A percentile compares a stretch with the other conserved stretches of the same genome.
These are phyloP conservation scores for Pristionchus mayeri DNA, from an alignment of 2,888 invertebrate species.

Conservation along the genomic window DNA sequence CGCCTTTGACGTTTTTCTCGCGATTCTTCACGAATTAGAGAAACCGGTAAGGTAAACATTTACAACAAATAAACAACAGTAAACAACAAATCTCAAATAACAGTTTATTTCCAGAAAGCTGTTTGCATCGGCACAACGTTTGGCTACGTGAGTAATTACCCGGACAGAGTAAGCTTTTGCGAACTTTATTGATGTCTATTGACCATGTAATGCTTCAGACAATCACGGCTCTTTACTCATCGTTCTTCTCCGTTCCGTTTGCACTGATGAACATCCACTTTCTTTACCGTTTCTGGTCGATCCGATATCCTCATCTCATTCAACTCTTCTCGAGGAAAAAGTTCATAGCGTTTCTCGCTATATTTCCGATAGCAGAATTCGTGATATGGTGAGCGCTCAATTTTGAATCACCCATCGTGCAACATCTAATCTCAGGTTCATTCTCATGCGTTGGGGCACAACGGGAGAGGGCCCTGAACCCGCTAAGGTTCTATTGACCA, in stretches of 20 bases:
- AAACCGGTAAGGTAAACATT: too few species aligned
- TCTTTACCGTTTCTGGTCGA: not conserved
- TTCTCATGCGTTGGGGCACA: not conserved
- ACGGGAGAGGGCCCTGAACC: not conserved
- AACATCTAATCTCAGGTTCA: not conserved
- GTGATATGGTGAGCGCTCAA: not conserved
- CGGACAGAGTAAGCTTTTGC: too few species aligned
- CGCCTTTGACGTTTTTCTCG: too few species aligned
- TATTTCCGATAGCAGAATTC: not conserved
- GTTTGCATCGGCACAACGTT: too few species aligned
- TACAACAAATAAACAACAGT: too few species aligned
- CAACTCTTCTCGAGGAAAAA: not conserved
- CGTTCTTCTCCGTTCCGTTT: not conserved
- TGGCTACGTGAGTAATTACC: too few species aligned
- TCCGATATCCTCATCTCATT: not conserved
- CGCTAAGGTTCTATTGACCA: not conserved
- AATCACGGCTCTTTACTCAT: not conserved
- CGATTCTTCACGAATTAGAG: too few species aligned
- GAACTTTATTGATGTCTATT: too few species aligned
- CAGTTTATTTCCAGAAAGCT: too few species aligned
- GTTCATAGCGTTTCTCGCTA: not conserved
- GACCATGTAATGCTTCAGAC: too few species aligned
- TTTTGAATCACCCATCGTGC: not conserved
- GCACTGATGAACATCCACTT: constrained; percentile 7
- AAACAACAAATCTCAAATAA: too few species aligned